Conservation (phyloP, 1,140 invertebrate species). For the Dendrolimus punctatus region DNA sequence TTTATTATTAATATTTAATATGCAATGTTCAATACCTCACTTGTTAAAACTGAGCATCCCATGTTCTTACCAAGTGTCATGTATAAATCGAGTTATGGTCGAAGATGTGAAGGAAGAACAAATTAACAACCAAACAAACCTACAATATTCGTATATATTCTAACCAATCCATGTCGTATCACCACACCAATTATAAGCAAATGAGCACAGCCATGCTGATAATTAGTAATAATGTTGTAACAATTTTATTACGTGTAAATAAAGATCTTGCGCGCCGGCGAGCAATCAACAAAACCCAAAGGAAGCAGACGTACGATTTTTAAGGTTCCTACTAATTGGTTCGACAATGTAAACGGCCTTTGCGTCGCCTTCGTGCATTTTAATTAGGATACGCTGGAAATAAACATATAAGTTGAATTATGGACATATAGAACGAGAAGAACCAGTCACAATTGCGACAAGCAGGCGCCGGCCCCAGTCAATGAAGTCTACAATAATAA, state of each 20-base stretch:
- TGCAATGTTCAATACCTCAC: no score
- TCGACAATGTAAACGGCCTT: slow-evolving; percentile 50
- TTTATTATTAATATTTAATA: no score
- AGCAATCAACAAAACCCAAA: slow-evolving; percentile 35
- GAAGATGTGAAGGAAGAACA: no score
- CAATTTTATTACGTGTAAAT: slow-evolving; percentile 40
- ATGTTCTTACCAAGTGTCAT: no score
- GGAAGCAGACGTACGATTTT: slow-evolving; percentile 48
- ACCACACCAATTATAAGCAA: no score
- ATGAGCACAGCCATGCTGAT: no score
- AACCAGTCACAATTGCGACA: slow-evolving; percentile 61
- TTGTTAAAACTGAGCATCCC: no score
- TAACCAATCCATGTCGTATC: no score
- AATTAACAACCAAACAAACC: no score
- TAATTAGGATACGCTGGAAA: slow-evolving; percentile 50
- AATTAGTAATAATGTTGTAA: slow-evolving; percentile 21
- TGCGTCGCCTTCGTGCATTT: slow-evolving; percentile 46
- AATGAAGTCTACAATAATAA: slow-evolving; percentile 58
- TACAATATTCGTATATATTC: no score
- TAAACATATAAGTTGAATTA: slow-evolving; percentile 53
- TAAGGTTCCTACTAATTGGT: slow-evolving; percentile 51
- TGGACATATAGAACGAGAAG: slow-evolving; percentile 55
- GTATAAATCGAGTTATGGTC: no score
- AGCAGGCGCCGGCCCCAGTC: slow-evolving; percentile 48
- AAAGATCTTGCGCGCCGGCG: slow-evolving; percentile 29